Percentiles rank a stretch among this genome's conserved stretches.
Conservation (phyloP, 2,888 invertebrate species). For the Drosophila cracens region DNA sequence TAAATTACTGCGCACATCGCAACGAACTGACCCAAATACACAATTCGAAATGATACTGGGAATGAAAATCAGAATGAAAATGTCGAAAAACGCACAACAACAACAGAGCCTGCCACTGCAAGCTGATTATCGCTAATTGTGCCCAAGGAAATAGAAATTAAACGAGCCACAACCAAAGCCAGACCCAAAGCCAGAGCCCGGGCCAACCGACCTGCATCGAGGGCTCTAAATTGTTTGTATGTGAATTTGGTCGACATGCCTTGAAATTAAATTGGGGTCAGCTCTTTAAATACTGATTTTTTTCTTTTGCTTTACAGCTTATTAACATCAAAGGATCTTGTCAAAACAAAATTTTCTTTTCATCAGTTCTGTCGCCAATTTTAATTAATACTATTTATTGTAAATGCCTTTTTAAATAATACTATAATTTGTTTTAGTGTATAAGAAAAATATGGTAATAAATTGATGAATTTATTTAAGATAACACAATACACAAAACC, state of each 20-base stretch:
- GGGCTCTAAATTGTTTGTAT: constrained; percentile 27
- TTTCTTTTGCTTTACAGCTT: constrained; percentile 39
- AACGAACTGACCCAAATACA: constrained; percentile 69
- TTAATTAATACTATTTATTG: background rate
- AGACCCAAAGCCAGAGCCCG: constrained; percentile 6
- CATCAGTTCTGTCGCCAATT: background rate
- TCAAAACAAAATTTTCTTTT: background rate
- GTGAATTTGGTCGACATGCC: constrained; percentile 13
- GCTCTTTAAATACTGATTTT: constrained; percentile 29
- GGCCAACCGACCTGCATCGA: constrained; percentile 7
- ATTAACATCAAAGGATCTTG: constrained; percentile 6
- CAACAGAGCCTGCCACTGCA: constrained; percentile 30
- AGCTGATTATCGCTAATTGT: constrained; percentile 79
- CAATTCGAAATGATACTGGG: constrained; percentile 35
- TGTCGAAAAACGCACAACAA: constrained; percentile 32
- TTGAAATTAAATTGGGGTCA: constrained; percentile 49
- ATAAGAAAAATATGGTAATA: background rate
- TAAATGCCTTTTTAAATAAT: background rate
- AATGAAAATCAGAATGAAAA: constrained; percentile 29
- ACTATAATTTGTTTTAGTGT: no score
- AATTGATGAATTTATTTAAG: background rate
- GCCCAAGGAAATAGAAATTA: constrained; percentile 65
- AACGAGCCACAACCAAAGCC: constrained; percentile 26
- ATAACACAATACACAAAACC: background rate
- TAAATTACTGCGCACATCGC: constrained; percentile 70